Conservation (phyloP, 2,888 invertebrate species). For the Habrosyne pyritoides region DNA sequence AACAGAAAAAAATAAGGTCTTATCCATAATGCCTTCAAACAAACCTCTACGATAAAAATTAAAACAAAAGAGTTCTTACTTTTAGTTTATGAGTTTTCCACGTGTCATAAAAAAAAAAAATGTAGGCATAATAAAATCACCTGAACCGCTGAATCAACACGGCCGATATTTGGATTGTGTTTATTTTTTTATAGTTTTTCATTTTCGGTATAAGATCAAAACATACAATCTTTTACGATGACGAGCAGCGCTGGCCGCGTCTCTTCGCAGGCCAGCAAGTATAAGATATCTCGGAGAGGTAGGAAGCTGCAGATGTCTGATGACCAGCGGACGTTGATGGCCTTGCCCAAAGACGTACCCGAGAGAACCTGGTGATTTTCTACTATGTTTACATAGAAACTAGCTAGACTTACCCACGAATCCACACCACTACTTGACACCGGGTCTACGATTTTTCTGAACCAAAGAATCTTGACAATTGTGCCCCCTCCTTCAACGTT, state of each 20-base stretch:
- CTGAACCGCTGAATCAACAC: neutral
- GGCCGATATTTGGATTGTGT: neutral
- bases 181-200: conserved; percentile 3
- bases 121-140: too few species aligned
- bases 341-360: conserved; percentile 69
- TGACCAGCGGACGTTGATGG: conserved; percentile 56
- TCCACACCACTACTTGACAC: too few species aligned
- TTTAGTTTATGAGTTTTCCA: neutral
- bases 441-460: too few species aligned
- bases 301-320: conserved; percentile 61
- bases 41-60: too few species aligned
- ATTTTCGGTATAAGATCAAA: neutral
- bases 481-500: too few species aligned
- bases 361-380: conserved; percentile 61
- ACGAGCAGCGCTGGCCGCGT: neutral
- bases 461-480: too few species aligned
- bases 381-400: neutral
- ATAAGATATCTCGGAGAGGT: conserved; percentile 60
- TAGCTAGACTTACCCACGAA: too few species aligned
- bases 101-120: too few species aligned
- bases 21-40: too few species aligned
- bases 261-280: conserved; percentile 38
- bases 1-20: too few species aligned
- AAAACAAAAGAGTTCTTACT: too few species aligned
- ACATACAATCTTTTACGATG: conserved; percentile 6